phyloP scores from a whole-genome alignment of 2,797 vertebrate species.

The Darevskia nairensis region DNA sequence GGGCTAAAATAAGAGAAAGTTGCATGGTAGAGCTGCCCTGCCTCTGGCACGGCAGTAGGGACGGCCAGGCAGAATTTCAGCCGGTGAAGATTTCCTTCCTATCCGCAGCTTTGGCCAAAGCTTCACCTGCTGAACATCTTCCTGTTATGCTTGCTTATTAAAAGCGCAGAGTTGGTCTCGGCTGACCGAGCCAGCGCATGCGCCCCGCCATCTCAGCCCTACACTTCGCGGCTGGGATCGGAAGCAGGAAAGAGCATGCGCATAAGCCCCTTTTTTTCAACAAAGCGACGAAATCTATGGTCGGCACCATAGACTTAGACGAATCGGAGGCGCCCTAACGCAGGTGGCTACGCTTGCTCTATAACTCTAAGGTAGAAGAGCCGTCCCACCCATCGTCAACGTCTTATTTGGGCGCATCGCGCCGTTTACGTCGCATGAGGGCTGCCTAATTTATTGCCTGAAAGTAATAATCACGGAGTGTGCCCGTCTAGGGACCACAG shows the following conservation, averaged over 20 bases:
- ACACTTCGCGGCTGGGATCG: neutral
- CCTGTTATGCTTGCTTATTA: neutral
- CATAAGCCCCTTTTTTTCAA: neutral
- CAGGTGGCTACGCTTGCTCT: no score
- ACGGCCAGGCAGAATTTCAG: neutral
- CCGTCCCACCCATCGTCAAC: no score
- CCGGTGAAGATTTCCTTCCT: neutral
- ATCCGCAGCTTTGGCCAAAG: neutral
- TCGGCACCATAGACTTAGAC: neutral
- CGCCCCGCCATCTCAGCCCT: slow-evolving; percentile 66
- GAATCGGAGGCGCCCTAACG: no score
- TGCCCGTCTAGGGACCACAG: no score
- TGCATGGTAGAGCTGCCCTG: no score
- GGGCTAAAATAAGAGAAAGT: no score
- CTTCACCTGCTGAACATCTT: neutral
- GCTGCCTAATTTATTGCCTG: neutral
- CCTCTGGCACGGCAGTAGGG: no score
- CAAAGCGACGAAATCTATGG: neutral
- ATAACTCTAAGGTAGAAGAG: neutral
- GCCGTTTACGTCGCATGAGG: accelerated
- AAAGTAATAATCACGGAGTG: neutral
- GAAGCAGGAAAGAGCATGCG: neutral
- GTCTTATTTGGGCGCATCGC: neutral
- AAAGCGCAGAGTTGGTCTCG: no score
- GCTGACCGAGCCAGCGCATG: slow-evolving; percentile 83